phyloP scores from a whole-genome alignment of 2,797 vertebrate species.

The Leptatherina wallacei region DNA sequence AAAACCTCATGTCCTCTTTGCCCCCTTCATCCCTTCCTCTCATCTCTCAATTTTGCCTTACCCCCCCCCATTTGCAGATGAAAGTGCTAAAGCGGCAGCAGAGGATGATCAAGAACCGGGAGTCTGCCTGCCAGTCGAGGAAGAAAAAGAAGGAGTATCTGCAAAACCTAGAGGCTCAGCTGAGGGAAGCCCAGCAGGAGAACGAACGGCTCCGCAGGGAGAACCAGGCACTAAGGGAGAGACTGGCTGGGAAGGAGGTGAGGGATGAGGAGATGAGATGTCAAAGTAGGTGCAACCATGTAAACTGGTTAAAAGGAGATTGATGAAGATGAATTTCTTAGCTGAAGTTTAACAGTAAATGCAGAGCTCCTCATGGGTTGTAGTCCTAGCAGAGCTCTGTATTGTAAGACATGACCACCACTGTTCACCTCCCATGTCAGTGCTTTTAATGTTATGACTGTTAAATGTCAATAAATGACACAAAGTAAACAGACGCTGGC shows the following conservation, averaged over 20 bases:
- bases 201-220: constrained; percentile 88
- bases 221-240: constrained; percentile 86
- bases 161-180: constrained; percentile 89
- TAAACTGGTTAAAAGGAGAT: not conserved
- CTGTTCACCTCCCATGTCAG: not conserved
- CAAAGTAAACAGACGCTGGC: not conserved
- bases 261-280: not conserved
- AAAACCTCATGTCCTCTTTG: not conserved
- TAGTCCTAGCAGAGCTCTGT: not conserved
- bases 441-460: not conserved
- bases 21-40: not conserved
- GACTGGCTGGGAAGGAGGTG: constrained; percentile 84
- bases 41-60: not conserved
- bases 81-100: constrained; percentile 94
- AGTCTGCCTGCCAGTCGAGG: constrained; percentile 92
- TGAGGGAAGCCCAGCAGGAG: constrained; percentile 88
- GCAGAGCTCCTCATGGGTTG: not conserved
- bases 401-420: too few species aligned
- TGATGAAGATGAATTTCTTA: not conserved
- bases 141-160: constrained; percentile 95
- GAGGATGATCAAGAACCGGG: constrained; percentile 94
- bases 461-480: not conserved
- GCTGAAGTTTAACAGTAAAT: not conserved
- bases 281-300: not conserved
- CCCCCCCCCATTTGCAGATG: constrained; percentile 70